phyloP scores from a whole-genome alignment of 1,140 invertebrate genomes.

The Bombus consobrinus region DNA sequence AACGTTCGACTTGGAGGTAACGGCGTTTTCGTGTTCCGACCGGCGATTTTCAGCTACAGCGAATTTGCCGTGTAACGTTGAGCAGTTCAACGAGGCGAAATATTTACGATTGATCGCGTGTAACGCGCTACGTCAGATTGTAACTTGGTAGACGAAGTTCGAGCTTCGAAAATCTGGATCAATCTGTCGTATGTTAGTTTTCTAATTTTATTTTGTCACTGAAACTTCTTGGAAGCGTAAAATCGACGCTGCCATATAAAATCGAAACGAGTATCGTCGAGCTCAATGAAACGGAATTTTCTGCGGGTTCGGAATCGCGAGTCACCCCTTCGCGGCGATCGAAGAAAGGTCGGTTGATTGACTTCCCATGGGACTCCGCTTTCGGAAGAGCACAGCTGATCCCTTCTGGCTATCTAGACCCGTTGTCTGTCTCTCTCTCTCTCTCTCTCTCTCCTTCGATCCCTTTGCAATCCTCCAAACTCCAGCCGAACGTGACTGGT shows the following conservation, averaged over 20 bases:
- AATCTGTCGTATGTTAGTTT: no score
- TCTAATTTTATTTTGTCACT: neutral
- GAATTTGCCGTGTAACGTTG: no score
- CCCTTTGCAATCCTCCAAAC: constrained; percentile 51
- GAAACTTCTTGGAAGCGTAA: neutral
- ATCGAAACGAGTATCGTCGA: constrained; percentile 7
- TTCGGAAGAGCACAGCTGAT: constrained; percentile 81
- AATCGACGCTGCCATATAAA: neutral
- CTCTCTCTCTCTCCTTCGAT: constrained; percentile 30
- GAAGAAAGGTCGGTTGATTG: constrained; percentile 82
- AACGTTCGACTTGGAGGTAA: neutral
- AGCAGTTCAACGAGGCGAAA: no score
- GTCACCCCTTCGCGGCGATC: constrained; percentile 58
- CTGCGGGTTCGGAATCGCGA: constrained; percentile 32
- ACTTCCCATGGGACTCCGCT: constrained; percentile 81
- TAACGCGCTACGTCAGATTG: no score
- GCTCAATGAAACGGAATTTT: constrained; percentile 31
- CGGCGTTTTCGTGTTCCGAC: no score
- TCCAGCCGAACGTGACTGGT: constrained; percentile 63
- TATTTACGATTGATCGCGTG: no score
- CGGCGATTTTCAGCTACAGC: no score
- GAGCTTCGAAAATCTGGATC: no score
- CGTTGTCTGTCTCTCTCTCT: constrained; percentile 29
- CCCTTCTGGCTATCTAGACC: constrained; percentile 69
- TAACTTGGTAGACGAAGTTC: no score